Percentiles rank a stretch among this genome's conserved stretches.
Conservation (phyloP, 2,113 vertebrate species). For the Gobiocypris rarus region DNA sequence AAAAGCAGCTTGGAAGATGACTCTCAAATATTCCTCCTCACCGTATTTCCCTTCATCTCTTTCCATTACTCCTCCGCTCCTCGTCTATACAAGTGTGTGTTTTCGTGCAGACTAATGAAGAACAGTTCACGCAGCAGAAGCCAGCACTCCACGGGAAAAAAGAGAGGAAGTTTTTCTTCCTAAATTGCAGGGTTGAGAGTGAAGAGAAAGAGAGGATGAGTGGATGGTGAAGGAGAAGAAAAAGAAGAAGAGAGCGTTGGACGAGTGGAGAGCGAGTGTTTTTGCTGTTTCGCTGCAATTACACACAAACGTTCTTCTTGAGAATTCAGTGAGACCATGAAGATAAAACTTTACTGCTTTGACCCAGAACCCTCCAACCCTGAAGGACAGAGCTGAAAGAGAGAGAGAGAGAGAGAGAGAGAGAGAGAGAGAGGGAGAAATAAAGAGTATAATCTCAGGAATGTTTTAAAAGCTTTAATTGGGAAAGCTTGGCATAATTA, state of each 20-base stretch:
- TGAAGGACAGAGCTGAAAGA: slow-evolving; percentile 19
- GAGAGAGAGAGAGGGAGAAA: slow-evolving; percentile 20
- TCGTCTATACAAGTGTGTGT: slow-evolving; percentile 41
- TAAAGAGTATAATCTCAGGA: slow-evolving; percentile 48
- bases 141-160: slow-evolving; percentile 44
- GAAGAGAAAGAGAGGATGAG: slow-evolving; percentile 39
- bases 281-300: not conserved
- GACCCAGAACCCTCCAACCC: slow-evolving; percentile 25
- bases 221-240: not conserved
- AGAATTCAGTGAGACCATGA: not conserved
- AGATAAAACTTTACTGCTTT: slow-evolving; percentile 6
- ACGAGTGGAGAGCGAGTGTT: not conserved
- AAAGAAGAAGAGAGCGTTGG: not conserved
- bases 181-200: slow-evolving; percentile 48
- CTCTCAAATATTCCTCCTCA: slow-evolving; percentile 53
- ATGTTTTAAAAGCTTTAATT: slow-evolving; percentile 60
- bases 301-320: not conserved
- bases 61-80: slow-evolving; percentile 24
- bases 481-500: slow-evolving; percentile 59
- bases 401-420: slow-evolving; percentile 3
- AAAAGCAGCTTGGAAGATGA: slow-evolving; percentile 45
- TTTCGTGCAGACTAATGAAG: slow-evolving; percentile 56
- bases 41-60: not conserved
- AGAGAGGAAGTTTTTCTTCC: slow-evolving; percentile 50
- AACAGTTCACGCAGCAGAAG: slow-evolving; percentile 54